Percentiles rank a stretch among this genome's conserved stretches.
Conservation (phyloP, 2,113 vertebrate genomes). For the Excalfactoria chinensis region DNA sequence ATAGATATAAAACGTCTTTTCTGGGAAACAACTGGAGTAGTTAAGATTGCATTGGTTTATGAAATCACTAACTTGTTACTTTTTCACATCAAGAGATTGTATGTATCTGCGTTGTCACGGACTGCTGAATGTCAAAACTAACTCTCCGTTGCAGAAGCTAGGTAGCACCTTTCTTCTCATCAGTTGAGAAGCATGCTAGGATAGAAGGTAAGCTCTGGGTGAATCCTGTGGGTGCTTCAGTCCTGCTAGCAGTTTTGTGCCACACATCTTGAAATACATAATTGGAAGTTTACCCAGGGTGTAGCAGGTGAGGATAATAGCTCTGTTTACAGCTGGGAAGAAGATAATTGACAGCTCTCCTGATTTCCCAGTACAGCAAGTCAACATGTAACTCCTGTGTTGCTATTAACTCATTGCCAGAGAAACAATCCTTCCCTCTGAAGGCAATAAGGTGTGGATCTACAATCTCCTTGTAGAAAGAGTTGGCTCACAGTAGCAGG, state of each 20-base stretch:
- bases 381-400: not conserved
- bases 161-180: not conserved
- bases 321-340: not conserved
- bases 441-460: not conserved
- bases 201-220: not conserved
- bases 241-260: not conserved
- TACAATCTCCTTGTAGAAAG: not conserved
- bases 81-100: not conserved
- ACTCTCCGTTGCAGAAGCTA: not conserved
- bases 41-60: not conserved
- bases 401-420: not conserved
- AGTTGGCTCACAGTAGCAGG: not conserved
- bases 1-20: not conserved
- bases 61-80: not conserved
- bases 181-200: rapidly evolving
- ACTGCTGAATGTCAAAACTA: not conserved
- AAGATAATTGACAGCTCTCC: not conserved
- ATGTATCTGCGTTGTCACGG: not conserved
- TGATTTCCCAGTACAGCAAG: not conserved
- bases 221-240: not conserved
- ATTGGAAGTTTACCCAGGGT: not conserved
- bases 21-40: not conserved
- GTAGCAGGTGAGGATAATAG: not conserved
- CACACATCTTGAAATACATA: not conserved
- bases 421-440: not conserved